Percentiles rank a stretch among this genome's conserved stretches.
These are phyloP conservation scores for Pristionchus japonicus DNA, from an alignment of 2,888 invertebrate species.

Conservation along the genomic window DNA sequence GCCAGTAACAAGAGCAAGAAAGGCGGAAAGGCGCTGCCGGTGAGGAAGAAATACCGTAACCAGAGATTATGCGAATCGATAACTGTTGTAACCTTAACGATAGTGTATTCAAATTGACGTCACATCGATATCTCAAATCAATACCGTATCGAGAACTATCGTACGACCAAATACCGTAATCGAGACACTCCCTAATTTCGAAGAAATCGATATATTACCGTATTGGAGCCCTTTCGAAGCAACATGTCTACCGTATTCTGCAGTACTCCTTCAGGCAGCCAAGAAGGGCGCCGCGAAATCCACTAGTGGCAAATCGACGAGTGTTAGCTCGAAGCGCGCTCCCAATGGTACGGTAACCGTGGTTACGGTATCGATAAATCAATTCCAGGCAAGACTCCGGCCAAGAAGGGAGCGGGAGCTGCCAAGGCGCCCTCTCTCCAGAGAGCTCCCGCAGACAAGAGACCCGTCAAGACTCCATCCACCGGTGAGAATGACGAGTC, in stretches of 20 bases:
- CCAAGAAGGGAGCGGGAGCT: background rate
- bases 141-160: background rate
- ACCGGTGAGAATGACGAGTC: background rate
- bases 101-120: no score
- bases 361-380: background rate
- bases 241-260: background rate
- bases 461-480: background rate
- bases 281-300: background rate
- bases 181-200: no score
- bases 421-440: constrained; percentile 10
- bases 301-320: no score
- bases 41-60: background rate
- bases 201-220: background rate
- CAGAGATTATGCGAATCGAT: no score
- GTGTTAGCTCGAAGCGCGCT: background rate
- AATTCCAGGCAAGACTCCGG: background rate
- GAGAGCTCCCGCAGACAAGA: background rate
- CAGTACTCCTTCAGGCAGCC: background rate
- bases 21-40: background rate
- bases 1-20: background rate
- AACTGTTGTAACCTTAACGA: no score
- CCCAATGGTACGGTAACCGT: background rate
- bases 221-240: background rate
- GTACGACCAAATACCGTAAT: background rate
- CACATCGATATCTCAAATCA: no score